Evolutionary conservation across 2,888 invertebrate species (phyloP).

Genomic region (Osmoderma eremita): DNA sequence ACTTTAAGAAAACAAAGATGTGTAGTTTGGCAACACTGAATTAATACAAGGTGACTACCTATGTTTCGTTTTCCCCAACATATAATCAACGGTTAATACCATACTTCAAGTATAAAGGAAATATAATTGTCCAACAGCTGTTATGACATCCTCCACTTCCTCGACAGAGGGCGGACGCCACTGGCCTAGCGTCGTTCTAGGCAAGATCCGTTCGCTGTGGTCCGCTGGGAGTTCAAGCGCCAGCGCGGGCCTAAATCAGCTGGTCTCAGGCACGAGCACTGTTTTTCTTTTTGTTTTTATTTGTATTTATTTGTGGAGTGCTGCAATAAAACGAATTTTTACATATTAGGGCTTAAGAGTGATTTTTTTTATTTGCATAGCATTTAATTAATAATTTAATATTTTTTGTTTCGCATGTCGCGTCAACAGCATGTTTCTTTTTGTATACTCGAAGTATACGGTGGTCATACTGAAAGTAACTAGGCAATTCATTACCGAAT

Average conservation of each 20-base stretch:
- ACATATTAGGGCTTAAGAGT: background rate
- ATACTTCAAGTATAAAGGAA: background rate
- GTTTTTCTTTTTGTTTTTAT: conserved; percentile 5
- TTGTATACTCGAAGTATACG: background rate
- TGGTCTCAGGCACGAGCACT: conserved; percentile 76
- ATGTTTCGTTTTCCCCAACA: no score
- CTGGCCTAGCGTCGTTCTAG: conserved; percentile 83
- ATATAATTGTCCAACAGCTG: conserved; percentile 32
- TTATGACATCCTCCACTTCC: conserved; percentile 60
- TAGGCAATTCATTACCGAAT: no score
- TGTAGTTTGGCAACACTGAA: no score
- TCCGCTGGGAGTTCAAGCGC: conserved; percentile 79
- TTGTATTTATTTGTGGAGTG: conserved; percentile 2
- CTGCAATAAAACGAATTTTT: conserved; percentile 1
- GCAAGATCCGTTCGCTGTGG: conserved; percentile 91
- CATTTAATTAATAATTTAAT: conserved; percentile 47
- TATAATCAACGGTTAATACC: no score
- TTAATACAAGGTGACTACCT: no score
- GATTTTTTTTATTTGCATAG: conserved; percentile 23
- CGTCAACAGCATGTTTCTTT: background rate
- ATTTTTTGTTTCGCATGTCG: conserved; percentile 41
- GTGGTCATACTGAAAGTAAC: no score
- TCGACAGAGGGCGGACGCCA: conserved; percentile 67
- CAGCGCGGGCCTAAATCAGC: conserved; percentile 82
- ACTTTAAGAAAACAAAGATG: no score